phyloP scores from a whole-genome alignment of 1,140 invertebrate genomes.

The Anthonomus grandis region DNA sequence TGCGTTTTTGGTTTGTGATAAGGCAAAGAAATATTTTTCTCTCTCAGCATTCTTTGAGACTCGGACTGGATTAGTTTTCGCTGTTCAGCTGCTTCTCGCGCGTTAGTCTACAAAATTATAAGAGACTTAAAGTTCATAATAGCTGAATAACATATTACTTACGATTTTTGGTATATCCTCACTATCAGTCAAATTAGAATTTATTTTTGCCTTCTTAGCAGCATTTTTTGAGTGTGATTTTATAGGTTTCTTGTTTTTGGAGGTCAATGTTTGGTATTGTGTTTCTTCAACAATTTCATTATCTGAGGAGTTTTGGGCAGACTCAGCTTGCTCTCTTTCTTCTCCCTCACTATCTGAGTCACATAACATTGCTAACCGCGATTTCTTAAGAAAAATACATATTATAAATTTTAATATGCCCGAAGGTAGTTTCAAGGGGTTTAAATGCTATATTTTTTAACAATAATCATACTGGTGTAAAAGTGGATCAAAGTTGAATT shows the following conservation, averaged over 20 bases:
- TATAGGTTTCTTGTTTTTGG: slow-evolving; percentile 5
- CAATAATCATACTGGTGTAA: no score
- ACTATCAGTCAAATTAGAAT: no score
- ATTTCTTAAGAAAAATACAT: slow-evolving; percentile 27
- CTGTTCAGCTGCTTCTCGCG: slow-evolving; percentile 55
- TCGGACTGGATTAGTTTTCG: slow-evolving; percentile 57
- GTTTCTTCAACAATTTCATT: slow-evolving; percentile 12
- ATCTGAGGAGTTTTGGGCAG: background rate
- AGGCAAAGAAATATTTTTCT: slow-evolving; percentile 66
- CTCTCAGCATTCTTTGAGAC: slow-evolving; percentile 65
- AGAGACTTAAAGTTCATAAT: background rate
- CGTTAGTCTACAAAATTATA: slow-evolving; percentile 50
- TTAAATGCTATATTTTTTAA: no score
- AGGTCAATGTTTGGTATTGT: slow-evolving; percentile 12
- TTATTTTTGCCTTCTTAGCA: slow-evolving; percentile 4
- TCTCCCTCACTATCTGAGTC: slow-evolving; percentile 37
- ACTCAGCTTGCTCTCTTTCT: background rate
- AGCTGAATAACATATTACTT: no score
- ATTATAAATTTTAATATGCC: no score
- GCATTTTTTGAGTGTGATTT: slow-evolving; percentile 10
- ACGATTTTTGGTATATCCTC: no score
- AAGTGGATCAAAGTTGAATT: no score
- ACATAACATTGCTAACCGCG: slow-evolving; percentile 29
- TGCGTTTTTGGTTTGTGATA: slow-evolving; percentile 75
- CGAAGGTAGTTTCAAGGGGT: no score